These are phyloP conservation scores for Ganaspis sp. DNA, from an alignment of 1,140 invertebrate genomes.

Conservation along the genomic window DNA sequence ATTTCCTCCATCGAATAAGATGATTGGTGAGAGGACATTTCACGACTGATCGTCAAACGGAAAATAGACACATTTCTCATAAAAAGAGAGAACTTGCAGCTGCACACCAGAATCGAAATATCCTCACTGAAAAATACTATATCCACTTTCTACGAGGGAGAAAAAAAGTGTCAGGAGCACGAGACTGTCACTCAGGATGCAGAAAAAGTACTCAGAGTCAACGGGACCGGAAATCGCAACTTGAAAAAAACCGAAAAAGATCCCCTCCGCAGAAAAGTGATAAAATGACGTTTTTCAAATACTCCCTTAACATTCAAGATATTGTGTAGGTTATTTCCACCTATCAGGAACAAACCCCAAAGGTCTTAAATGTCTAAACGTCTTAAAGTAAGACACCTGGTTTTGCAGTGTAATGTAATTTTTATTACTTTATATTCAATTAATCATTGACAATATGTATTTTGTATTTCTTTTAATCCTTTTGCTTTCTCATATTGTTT, in stretches of 20 bases:
- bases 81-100: not conserved
- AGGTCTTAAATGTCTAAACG: no score
- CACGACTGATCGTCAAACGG: constrained; percentile 1
- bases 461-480: no score
- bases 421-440: no score
- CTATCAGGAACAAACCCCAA: no score
- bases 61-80: not conserved
- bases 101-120: not conserved
- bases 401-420: no score
- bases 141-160: not conserved
- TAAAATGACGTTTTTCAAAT: not conserved
- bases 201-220: constrained; percentile 9
- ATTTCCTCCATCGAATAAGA: constrained; percentile 13
- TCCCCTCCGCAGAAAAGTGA: not conserved
- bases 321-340: no score
- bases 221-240: not conserved
- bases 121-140: not conserved
- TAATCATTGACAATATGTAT: no score
- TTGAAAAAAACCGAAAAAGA: not conserved
- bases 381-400: no score
- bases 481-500: no score
- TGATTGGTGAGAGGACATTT: constrained; percentile 15
- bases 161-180: not conserved
- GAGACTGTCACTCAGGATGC: constrained; percentile 2
- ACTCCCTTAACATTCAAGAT: not conserved